Evolutionary conservation across 2,113 vertebrate species (phyloP), one percentile per base, ranked within the genome.

Genomic region (Jacana jacana): DNA sequence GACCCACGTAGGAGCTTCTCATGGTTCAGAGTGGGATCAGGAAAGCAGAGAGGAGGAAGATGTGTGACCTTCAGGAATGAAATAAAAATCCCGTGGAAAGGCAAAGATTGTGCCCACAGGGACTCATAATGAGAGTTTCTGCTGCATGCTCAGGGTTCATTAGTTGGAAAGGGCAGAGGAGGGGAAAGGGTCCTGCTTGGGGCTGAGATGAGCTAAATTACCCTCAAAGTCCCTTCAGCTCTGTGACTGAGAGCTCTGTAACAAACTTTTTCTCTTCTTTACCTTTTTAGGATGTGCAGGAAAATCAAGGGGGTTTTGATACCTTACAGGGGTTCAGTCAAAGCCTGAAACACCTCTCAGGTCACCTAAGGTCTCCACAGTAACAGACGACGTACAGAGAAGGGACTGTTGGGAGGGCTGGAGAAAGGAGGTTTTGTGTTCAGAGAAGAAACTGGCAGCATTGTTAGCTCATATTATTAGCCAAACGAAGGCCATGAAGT

Each of bases 81-180:
- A 73, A 54, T 58, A 35, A 90, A 88, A 94, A 82, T 40, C 51
- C 35, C 17, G 6, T 10, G 46, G 49, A 49, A 83, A 24, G 23
- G 40, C 40, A 54, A 76, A 72, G 78, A 35, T 69, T 3, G 3
- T 65, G 52, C 44, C 81, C 30, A 19, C 14, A 39, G 75, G 63
- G 66, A 35, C 52, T 76, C 66, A 2, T 49, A 63, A 71, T 24
- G 84, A 75, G 85, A 75, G 17, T 64, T 94, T 75, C 52, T 91
- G 61, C 93, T 61, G 73, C 40, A n/a, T 3, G 5, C 70, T 64
- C 22, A 40, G 64, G n/a, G n/a, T 81, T 84, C 61, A 16, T 79
- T 69, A 75, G 33, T 37, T 93, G 79, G 81, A 89, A 94, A 88
- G 81, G 81, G 88, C 79, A 91, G 85, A 89, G 75, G 30, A 92